Conservation (phyloP, 2,888 invertebrate genomes). For the Gastrophysa polygoni region DNA sequence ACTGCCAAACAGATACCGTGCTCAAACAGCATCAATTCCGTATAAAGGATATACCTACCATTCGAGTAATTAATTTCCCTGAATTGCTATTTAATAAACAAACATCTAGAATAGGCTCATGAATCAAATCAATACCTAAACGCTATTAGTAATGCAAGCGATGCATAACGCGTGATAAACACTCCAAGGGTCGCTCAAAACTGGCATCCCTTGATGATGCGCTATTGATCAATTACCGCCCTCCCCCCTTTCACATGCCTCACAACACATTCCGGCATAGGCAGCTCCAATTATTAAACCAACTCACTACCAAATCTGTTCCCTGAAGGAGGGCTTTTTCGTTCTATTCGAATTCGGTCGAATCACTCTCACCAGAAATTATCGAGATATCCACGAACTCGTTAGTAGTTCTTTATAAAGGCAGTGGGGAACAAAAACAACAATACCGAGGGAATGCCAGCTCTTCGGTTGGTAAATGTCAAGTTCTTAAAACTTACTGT, state of each 20-base stretch:
- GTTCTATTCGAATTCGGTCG: too few relatives aligned
- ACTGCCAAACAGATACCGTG: neutral
- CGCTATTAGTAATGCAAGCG: conserved; percentile 46
- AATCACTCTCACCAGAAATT: neutral
- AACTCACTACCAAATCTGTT: conserved; percentile 42
- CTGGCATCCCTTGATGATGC: conserved; percentile 48
- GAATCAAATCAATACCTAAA: conserved; percentile 48
- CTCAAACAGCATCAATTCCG: neutral
- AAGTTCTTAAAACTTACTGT: too few relatives aligned
- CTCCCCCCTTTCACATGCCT: conserved; percentile 32
- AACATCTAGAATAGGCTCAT: conserved; percentile 31
- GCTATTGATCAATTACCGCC: conserved; percentile 52
- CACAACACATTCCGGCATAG: conserved; percentile 40
- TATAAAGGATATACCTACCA: conserved; percentile 13
- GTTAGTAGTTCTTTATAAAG: too few relatives aligned
- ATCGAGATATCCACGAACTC: too few relatives aligned
- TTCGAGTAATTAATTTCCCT: conserved; percentile 22
- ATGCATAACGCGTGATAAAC: conserved; percentile 47
- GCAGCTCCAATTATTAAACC: conserved; percentile 47
- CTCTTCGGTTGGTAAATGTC: too few relatives aligned
- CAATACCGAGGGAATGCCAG: too few relatives aligned
- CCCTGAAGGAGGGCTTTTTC: neutral
- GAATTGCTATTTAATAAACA: conserved; percentile 36
- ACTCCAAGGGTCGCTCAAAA: conserved; percentile 43
- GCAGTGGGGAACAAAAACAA: too few relatives aligned